Conservation (phyloP, 2,797 vertebrate species). For the Gymnoscopelus braueri region DNA sequence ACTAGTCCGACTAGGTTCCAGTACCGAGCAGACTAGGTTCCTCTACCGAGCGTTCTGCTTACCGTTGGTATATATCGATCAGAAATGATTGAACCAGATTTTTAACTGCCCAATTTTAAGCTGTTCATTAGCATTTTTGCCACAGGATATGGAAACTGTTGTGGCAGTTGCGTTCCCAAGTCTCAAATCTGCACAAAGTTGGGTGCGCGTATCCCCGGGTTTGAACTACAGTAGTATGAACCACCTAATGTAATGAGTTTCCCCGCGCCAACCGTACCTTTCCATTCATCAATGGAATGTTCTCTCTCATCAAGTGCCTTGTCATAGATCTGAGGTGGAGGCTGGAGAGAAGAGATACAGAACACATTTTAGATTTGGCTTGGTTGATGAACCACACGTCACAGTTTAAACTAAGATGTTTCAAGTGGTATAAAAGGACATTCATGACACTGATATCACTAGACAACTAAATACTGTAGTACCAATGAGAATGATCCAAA, state of each 20-base stretch:
- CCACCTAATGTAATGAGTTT: not conserved
- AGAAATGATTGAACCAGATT: too few species aligned
- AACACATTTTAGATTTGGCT: slow-evolving; percentile 24
- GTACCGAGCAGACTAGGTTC: too few species aligned
- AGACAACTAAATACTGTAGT: not conserved
- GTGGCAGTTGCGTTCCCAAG: too few species aligned
- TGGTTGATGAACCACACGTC: not conserved
- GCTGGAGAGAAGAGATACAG: slow-evolving; percentile 79
- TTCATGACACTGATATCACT: not conserved
- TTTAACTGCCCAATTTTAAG: too few species aligned
- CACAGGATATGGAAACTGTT: too few species aligned
- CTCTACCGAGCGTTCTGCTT: too few species aligned
- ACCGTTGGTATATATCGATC: too few species aligned
- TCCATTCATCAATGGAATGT: slow-evolving; percentile 99
- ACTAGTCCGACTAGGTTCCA: too few species aligned
- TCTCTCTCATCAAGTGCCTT: slow-evolving; percentile 99
- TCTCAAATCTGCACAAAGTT: too few species aligned
- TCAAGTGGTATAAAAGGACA: not conserved
- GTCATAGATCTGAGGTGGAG: slow-evolving; percentile 98
- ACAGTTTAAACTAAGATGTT: too few species aligned
- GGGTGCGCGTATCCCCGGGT: not conserved
- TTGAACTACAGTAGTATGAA: not conserved
- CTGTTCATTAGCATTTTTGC: too few species aligned
- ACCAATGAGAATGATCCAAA: not conserved
- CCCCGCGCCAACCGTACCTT: slow-evolving; percentile 84